phyloP scores from a whole-genome alignment of 2,113 vertebrate species.

The Cyprinodon variegatus region DNA sequence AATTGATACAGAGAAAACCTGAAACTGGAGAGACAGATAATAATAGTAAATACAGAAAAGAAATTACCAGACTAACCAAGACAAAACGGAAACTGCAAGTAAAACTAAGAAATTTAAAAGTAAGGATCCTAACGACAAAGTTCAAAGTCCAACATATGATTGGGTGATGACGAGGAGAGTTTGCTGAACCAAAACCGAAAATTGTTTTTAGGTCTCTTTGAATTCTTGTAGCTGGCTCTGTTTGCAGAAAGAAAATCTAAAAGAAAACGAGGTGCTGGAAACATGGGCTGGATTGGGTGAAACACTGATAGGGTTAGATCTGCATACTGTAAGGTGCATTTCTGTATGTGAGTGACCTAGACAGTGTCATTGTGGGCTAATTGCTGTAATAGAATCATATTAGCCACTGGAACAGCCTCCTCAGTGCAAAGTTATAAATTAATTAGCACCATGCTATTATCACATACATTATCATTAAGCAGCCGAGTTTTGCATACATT shows the following conservation, averaged over 20 bases:
- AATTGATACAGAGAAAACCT: not conserved
- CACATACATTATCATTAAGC: slow-evolving; percentile 86
- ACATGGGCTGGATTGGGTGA: slow-evolving; percentile 9
- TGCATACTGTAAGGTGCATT: slow-evolving; percentile 63
- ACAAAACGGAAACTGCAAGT: not conserved
- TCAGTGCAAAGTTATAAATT: slow-evolving; percentile 87
- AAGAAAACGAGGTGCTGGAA: slow-evolving; percentile 19
- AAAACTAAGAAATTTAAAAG: not conserved
- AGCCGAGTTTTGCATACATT: slow-evolving; percentile 82
- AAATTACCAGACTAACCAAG: not conserved
- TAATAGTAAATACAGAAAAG: not conserved
- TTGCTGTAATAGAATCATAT: slow-evolving; percentile 87
- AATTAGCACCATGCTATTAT: slow-evolving; percentile 83
- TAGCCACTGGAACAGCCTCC: slow-evolving; percentile 84
- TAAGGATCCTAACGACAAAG: not conserved
- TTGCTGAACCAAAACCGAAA: not conserved
- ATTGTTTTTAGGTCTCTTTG: slow-evolving; percentile 11
- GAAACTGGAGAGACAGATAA: not conserved
- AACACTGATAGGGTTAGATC: slow-evolving; percentile 40
- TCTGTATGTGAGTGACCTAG: slow-evolving; percentile 81
- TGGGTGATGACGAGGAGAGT: slow-evolving; percentile 4
- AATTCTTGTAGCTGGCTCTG: not conserved
- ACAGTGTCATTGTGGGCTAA: slow-evolving; percentile 86
- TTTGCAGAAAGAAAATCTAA: not conserved
- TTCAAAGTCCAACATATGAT: not conserved